phyloP scores from a whole-genome alignment of 2,797 vertebrate species.

The Steatocranus sp. region DNA sequence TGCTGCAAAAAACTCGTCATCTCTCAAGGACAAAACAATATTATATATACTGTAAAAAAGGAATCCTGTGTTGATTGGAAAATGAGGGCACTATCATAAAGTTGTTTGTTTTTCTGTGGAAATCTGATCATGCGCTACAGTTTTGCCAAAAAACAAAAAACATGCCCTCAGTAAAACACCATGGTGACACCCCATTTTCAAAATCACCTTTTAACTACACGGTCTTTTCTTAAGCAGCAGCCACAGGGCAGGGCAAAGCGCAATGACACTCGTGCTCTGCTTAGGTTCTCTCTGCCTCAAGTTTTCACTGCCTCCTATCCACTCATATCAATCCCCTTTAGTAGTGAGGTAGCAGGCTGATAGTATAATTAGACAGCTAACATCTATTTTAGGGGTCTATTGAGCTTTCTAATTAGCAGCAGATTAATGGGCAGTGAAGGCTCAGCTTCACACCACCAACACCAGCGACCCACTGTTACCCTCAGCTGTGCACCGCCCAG shows the following conservation, averaged over 20 bases:
- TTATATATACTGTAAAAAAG: neutral
- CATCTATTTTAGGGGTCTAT: conserved; percentile 71
- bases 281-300: conserved; percentile 1
- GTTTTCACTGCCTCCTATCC: conserved; percentile 53
- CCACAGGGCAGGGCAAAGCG: neutral
- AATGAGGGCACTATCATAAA: neutral
- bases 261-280: neutral
- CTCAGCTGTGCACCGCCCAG: conserved; percentile 69
- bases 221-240: conserved; percentile 4
- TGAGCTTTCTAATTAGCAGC: conserved; percentile 75
- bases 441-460: conserved; percentile 54
- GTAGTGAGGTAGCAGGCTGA: conserved; percentile 63
- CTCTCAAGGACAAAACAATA: neutral
- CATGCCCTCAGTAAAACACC: neutral
- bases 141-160: neutral
- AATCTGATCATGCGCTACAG: neutral
- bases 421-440: conserved; percentile 70
- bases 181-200: neutral
- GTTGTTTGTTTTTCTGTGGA: neutral
- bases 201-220: neutral
- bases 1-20: neutral
- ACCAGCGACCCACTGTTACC: conserved; percentile 66
- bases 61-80: neutral
- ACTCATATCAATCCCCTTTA: conserved; percentile 69
- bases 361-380: conserved; percentile 70